A percentile compares a stretch with the other conserved stretches of the same genome.
phyloP scores from a whole-genome alignment of 92 coral and sea anemone species.

The Ricordea florida region DNA sequence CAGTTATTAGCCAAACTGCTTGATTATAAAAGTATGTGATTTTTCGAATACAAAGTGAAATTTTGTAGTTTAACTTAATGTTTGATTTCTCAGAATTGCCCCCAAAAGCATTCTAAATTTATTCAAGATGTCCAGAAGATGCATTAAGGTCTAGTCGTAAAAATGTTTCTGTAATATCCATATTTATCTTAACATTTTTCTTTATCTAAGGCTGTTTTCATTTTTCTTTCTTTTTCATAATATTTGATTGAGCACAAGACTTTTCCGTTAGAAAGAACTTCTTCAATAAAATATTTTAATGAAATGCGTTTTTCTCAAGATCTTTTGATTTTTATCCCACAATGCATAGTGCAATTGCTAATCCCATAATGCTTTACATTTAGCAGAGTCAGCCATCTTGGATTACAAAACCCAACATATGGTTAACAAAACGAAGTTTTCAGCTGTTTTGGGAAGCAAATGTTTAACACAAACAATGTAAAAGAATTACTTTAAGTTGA shows the following conservation, averaged over 20 bases:
- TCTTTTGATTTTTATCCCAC: constrained; percentile 16
- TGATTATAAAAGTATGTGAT: too few species aligned
- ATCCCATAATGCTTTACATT: constrained; percentile 30
- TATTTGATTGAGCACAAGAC: neutral
- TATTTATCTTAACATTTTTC: too few species aligned
- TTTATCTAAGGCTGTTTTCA: constrained; percentile 11
- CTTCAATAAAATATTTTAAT: neutral
- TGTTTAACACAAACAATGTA: neutral
- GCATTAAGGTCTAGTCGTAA: too few species aligned
- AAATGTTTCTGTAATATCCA: too few species aligned
- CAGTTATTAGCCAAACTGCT: too few species aligned
- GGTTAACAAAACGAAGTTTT: constrained; percentile 4
- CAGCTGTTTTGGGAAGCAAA: constrained; percentile 15
- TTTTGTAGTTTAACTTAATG: too few species aligned
- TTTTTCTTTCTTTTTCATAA: constrained; percentile 1
- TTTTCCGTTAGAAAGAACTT: constrained; percentile 8
- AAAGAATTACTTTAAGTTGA: constrained; percentile 4
- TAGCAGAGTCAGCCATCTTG: constrained; percentile 26
- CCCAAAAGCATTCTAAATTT: too few species aligned
- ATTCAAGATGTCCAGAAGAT: too few species aligned
- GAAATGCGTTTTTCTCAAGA: constrained; percentile 17
- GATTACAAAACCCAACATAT: constrained; percentile 15
- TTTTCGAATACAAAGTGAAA: too few species aligned
- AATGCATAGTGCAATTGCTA: constrained; percentile 10
- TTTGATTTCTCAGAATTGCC: too few species aligned